These are phyloP conservation scores for Emydocephalus ijimae DNA, from an alignment of 2,113 vertebrate genomes.

Conservation along the genomic window DNA sequence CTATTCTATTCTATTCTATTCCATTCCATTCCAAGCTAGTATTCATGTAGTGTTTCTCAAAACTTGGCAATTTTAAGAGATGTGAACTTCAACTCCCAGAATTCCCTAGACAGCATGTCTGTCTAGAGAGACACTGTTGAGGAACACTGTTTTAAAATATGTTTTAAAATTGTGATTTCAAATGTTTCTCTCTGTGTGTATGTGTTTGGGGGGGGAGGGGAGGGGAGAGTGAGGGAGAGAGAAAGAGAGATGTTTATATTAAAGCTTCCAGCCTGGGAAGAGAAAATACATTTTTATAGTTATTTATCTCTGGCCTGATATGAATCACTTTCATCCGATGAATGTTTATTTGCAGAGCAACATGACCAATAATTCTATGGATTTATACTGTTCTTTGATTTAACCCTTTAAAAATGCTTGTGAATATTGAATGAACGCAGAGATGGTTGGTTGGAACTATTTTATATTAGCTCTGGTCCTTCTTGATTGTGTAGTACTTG, in stretches of 20 bases:
- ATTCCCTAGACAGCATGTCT: too few species aligned
- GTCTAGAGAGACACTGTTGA: too few species aligned
- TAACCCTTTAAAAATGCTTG: constrained; percentile 23
- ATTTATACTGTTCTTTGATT: constrained; percentile 32
- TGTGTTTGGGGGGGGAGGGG: background rate
- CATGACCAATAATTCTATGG: constrained; percentile 37
- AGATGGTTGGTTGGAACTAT: background rate
- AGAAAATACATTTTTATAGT: constrained; percentile 53
- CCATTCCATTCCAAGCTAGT: background rate
- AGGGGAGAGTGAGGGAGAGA: background rate
- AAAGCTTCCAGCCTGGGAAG: background rate
- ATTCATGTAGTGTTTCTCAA: background rate
- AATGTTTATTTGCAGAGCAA: constrained; percentile 37
- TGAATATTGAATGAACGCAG: constrained; percentile 31
- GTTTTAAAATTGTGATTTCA: background rate
- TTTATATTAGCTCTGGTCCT: background rate
- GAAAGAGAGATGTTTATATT: background rate
- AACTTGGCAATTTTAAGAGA: background rate
- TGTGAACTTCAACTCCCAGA: too few species aligned
- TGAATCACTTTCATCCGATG: constrained; percentile 46
- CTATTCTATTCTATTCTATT: background rate
- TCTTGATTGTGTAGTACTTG: background rate
- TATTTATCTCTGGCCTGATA: constrained; percentile 51
- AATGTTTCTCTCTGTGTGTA: background rate
- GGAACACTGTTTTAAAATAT: background rate